These are phyloP conservation scores for Glossophaga mutica DNA, from an alignment of 2,797 vertebrate species.

Conservation along the genomic window DNA sequence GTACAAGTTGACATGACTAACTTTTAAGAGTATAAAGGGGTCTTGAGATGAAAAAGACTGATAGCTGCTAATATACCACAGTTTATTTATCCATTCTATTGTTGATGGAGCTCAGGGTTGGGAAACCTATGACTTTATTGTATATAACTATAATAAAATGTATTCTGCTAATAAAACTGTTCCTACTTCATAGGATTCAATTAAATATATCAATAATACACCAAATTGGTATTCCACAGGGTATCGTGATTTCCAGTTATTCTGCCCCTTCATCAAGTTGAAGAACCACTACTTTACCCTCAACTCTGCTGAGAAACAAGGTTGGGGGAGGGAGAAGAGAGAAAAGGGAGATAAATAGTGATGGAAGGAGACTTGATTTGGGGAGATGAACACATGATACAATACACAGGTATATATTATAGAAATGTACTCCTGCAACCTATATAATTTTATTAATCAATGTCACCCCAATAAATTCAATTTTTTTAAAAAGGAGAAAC, in stretches of 20 bases:
- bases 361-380: not conserved
- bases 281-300: not conserved
- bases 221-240: not conserved
- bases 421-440: not conserved
- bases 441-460: not conserved
- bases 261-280: not conserved
- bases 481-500: not conserved
- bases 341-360: not conserved
- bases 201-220: not conserved
- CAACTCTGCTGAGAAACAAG: not conserved
- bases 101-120: not conserved
- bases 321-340: not conserved
- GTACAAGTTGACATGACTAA: not conserved
- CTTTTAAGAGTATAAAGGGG: not conserved
- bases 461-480: not conserved
- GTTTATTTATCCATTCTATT: not conserved
- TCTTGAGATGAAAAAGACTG: not conserved
- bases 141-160: not conserved
- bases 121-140: conserved; percentile 25
- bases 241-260: not conserved
- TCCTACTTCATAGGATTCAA: not conserved
- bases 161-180: not conserved
- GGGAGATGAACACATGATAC: not conserved
- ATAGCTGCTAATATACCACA: not conserved
- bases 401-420: not conserved